Evolutionary conservation across 2,797 vertebrate genomes (phyloP), one percentile per base, ranked within the genome.

Genomic region (Pelobates cultripes): DNA sequence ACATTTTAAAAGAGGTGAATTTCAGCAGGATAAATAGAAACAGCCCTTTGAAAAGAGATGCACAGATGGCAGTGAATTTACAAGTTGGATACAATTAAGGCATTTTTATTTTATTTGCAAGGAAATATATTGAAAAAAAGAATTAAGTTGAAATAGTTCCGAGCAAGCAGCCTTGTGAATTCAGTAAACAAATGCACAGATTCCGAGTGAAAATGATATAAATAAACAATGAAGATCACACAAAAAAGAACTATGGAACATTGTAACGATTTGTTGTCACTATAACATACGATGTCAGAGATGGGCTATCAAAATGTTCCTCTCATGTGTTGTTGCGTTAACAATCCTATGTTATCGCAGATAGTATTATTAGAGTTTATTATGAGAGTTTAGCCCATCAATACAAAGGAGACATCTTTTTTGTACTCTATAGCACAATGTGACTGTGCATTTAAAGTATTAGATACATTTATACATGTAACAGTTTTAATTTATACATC

Each of bases 11-110:
- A 66, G 73, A 84, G 82, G 77, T 79, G 77, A 84, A 76, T 79
- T 84, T 84, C 71, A 84, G 82, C 82, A 76, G 73, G 77, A 60
- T 55, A 70, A 76, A 60, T 4, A 66, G 78, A 84, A 79, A 72
- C 77, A 66, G 42, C 66, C 69, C 67, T 79, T 75, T 79, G 41
- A 71, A 84, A 80, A 47, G 77, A 79, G 71, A 75, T 70, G 77
- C 77, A 84, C 82, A 84, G 77, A 84, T 84, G 82, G 82, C 82
- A 84, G 47, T 40, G 70, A 76, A 84, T 84, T 84, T 84, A 84
- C 73, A 84, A 84, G 77, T 78, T 53, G 77, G 60, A 76, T 53
- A 75, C 77, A 75, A 80, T 79, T 79, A 84, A 80, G 77, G 61
- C 73, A 75, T 84, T 72, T 84, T 79, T 84, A 75, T 84, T 84